Conservation (phyloP, 2,888 invertebrate genomes). For the Nezara viridula region DNA sequence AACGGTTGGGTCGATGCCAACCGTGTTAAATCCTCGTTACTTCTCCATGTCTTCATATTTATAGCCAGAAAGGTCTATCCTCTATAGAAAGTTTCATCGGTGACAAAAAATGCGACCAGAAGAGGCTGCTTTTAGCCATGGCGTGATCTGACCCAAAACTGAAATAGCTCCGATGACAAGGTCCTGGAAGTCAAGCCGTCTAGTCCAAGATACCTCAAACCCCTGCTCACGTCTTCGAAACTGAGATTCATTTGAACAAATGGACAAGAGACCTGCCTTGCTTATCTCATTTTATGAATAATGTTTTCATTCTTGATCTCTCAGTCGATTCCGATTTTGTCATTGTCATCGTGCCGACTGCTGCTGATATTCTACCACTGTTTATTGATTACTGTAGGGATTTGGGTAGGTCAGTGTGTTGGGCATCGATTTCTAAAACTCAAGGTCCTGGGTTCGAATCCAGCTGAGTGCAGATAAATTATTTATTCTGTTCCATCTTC, state of each 20-base stretch:
- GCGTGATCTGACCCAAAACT: conserved; percentile 42
- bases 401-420: neutral
- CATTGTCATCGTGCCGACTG: neutral
- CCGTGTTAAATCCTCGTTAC: conserved; percentile 18
- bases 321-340: neutral
- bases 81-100: neutral
- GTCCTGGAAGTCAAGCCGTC: conserved; percentile 36
- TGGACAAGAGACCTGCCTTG: neutral
- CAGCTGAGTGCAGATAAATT: too few species aligned
- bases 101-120: conserved; percentile 27
- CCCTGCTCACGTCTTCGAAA: neutral
- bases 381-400: neutral
- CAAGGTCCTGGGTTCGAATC: too few species aligned
- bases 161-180: conserved; percentile 27
- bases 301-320: neutral
- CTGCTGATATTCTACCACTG: neutral
- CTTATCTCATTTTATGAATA: neutral
- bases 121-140: neutral
- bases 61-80: conserved; percentile 16
- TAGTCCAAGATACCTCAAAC: neutral
- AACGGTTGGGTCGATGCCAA: conserved; percentile 15
- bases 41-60: neutral
- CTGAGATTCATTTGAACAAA: too few species aligned
- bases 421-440: too few species aligned
- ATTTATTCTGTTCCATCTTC: too few species aligned